Percentiles rank a stretch among this genome's conserved stretches.
Evolutionary conservation across 2,113 vertebrate genomes (phyloP).

Genomic region (Oryzias celebensis): DNA sequence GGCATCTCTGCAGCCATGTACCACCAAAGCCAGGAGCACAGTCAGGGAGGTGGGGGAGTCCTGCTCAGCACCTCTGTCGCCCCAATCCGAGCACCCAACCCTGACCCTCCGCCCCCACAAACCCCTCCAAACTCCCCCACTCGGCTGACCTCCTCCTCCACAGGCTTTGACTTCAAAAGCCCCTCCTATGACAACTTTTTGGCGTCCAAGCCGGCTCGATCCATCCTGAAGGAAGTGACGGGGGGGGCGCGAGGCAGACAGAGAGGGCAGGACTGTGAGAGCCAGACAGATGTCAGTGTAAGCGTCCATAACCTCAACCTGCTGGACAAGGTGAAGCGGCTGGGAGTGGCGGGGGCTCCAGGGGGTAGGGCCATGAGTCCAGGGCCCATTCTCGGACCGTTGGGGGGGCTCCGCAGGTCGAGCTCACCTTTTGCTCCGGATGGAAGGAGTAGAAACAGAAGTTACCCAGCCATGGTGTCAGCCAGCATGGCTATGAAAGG

Average conservation of each 20-base stretch:
- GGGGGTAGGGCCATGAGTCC: conserved; percentile 73
- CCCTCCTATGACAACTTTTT: conserved; percentile 94
- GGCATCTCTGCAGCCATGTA: conserved; percentile 97
- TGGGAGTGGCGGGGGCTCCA: conserved; percentile 84
- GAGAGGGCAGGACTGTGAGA: conserved; percentile 82
- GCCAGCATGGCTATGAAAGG: conserved; percentile 98
- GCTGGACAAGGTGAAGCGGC: conserved; percentile 92
- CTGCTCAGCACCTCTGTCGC: conserved; percentile 79
- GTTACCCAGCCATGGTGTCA: conserved; percentile 95
- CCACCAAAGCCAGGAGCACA: conserved; percentile 86
- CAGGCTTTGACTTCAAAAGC: conserved; percentile 90
- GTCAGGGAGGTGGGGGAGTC: conserved; percentile 65
- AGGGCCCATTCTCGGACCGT: conserved; percentile 74
- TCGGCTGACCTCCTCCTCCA: conserved; percentile 59
- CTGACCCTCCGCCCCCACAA: conserved; percentile 78
- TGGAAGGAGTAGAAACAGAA: conserved; percentile 91
- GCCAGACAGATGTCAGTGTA: conserved; percentile 95
- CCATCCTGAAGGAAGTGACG: conserved; percentile 91
- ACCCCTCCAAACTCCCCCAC: conserved; percentile 91
- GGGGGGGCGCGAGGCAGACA: conserved; percentile 78
- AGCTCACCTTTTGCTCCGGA: conserved; percentile 83
- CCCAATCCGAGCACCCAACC: conserved; percentile 74
- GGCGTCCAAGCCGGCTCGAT: conserved; percentile 92
- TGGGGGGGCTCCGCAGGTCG: conserved; percentile 82
- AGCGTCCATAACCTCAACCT: conserved; percentile 94